Percentiles rank a stretch among this genome's conserved stretches.
Conservation (phyloP, 2,888 invertebrate genomes). For the Holacanthella duospinosa region DNA sequence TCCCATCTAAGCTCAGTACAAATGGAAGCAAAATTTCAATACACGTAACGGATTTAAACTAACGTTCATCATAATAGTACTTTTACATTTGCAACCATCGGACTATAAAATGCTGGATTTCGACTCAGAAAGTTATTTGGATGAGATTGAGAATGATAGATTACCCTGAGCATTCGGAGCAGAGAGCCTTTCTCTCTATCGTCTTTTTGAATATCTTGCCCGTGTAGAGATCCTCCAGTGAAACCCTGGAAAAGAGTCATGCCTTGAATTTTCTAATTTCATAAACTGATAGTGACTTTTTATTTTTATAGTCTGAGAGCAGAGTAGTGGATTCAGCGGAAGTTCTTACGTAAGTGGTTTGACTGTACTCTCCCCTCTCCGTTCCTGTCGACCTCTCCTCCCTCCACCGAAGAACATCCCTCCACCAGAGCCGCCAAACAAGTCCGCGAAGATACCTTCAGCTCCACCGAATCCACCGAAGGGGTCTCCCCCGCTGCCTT, state of each 20-base stretch:
- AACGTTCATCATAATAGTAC: too few relatives aligned
- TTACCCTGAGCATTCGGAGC: conserved; percentile 64
- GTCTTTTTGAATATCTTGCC: conserved; percentile 75
- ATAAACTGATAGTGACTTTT: neutral
- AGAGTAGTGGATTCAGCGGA: too few relatives aligned
- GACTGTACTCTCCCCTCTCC: conserved; percentile 68
- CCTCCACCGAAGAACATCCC: conserved; percentile 45
- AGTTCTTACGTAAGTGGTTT: conserved; percentile 58
- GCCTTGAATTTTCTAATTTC: neutral
- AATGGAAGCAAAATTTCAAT: neutral
- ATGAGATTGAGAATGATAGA: too few relatives aligned
- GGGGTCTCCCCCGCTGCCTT: conserved; percentile 54
- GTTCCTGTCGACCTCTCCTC: conserved; percentile 49
- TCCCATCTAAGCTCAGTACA: neutral
- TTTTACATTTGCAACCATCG: neutral
- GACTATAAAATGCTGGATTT: neutral
- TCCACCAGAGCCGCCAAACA: conserved; percentile 58
- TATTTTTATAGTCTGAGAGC: neutral
- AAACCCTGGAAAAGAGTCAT: conserved; percentile 58
- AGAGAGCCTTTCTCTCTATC: conserved; percentile 70
- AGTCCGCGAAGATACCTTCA: conserved; percentile 53
- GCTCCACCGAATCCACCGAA: conserved; percentile 44
- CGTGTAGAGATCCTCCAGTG: conserved; percentile 81
- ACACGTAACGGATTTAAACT: too few relatives aligned
- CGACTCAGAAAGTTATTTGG: too few relatives aligned